phyloP scores from a whole-genome alignment of 2,888 invertebrate genomes.

The Phrixothrix hirtus region DNA sequence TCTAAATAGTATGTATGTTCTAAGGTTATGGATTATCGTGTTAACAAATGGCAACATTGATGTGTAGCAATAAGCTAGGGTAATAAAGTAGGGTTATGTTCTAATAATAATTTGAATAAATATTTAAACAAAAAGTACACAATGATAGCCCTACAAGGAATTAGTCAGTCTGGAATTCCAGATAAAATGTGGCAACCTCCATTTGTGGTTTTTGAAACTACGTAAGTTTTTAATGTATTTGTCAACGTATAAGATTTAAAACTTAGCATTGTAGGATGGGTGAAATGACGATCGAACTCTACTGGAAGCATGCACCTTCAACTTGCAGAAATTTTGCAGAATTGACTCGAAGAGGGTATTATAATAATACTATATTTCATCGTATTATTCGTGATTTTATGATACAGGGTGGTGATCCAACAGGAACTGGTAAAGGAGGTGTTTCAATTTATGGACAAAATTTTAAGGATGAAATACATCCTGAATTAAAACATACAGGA shows the following conservation, averaged over 20 bases:
- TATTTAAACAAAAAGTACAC: no score
- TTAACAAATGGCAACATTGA: no score
- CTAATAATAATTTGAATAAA: no score
- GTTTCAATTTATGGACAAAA: slow-evolving; percentile 93
- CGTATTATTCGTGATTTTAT: slow-evolving; percentile 92
- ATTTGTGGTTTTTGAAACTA: slow-evolving; percentile 78
- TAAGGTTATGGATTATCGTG: no score
- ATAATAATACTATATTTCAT: slow-evolving; percentile 95
- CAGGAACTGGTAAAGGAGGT: slow-evolving; percentile 90
- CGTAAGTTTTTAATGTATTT: no score
- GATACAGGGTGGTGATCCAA: slow-evolving; percentile 97
- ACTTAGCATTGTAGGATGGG: slow-evolving; percentile 89
- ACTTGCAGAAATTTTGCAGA: slow-evolving; percentile 98
- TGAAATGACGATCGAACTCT: slow-evolving; percentile 85
- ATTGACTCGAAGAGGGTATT: slow-evolving; percentile 88
- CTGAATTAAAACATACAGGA: slow-evolving; percentile 93
- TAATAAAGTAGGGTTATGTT: no score
- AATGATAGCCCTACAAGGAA: slow-evolving; percentile 58
- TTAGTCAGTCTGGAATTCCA: slow-evolving; percentile 72
- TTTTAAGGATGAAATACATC: slow-evolving; percentile 94
- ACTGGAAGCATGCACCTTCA: slow-evolving; percentile 98
- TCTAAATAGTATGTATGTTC: no score
- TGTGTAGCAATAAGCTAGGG: no score
- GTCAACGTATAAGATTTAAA: no score
- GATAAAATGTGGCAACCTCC: slow-evolving; percentile 91